Base-by-base conservation (phyloP, 2,888 invertebrate species). In the Drosophila merina region DNA sequence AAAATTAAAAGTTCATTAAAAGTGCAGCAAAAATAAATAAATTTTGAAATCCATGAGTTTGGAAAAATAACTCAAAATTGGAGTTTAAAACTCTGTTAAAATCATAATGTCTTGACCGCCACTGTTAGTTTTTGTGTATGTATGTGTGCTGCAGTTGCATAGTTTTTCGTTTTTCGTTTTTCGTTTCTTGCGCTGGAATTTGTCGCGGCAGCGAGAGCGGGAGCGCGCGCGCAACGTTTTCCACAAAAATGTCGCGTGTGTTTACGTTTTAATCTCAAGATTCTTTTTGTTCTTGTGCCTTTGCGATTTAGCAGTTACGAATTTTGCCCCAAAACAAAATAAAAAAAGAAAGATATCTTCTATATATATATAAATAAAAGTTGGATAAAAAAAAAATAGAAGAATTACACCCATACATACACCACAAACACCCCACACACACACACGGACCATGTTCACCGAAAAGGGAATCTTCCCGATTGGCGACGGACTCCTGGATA, bases 401-500 rank as follows among this genome's bases (percentile, higher is more conserved):
- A 38, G 36, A 55, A 56, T 33, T 54, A 68, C 28, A 42, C 26
- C 40, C 26, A 42, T 72, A 40, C 50, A 31, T 48, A 31, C 20
- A 55, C 57, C 52, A 14, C 20, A 44, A 50, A 56, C 50, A 44
- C 54, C 36, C 26, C 50, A 31, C 10, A 33, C 36, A 69, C 48
- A 51, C 38, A 48, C 40, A 56, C 42, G 55, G 59, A 90, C 77
- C 77, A 91, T 91, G 91, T 90, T 91, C 77, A 86, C 90, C 75
- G 91, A 91, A 72, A 89, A 91, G 74, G 92, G 91, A 67, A 91
- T 92, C 81, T 89, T 87, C 83, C 82, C 90, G 74, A 91, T 91
- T 82, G 94, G 94, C 89, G 95, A 95, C 92, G 96, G 96, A 81
- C 94, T 96, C 86, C 92, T 96, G 92, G 94, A 94, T 92, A 93